Conservation (phyloP, 2,797 vertebrate genomes). For the Siniperca scherzeri region DNA sequence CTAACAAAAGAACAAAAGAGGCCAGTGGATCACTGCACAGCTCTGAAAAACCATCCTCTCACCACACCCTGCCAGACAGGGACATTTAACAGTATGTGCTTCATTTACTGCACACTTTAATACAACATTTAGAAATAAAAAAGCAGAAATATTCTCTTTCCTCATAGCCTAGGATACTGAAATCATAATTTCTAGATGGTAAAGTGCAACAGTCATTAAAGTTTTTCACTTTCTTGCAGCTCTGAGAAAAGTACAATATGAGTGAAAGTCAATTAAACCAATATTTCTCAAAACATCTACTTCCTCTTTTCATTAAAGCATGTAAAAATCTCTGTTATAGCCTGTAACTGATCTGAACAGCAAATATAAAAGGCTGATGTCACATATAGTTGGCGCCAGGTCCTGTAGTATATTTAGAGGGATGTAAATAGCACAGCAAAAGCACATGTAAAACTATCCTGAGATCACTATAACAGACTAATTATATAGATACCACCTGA, state of each 20-base stretch:
- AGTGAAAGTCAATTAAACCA: background rate
- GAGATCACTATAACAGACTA: slow-evolving; percentile 57
- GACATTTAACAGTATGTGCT: slow-evolving; percentile 59
- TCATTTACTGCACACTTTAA: slow-evolving; percentile 4
- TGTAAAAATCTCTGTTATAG: slow-evolving; percentile 15
- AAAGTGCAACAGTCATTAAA: background rate
- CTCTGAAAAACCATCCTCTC: slow-evolving; percentile 61
- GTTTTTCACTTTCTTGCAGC: background rate
- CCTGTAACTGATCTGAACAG: slow-evolving; percentile 48
- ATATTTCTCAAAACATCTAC: slow-evolving; percentile 4
- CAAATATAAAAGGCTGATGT: slow-evolving; percentile 55
- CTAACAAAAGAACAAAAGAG: slow-evolving; percentile 72
- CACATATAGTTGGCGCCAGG: slow-evolving; percentile 45
- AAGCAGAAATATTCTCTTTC: background rate
- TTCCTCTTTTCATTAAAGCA: background rate
- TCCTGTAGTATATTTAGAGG: slow-evolving; percentile 78
- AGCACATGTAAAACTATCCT: slow-evolving; percentile 75
- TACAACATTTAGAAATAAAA: background rate
- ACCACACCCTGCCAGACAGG: slow-evolving; percentile 77
- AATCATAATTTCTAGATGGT: background rate
- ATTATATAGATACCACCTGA: slow-evolving; percentile 53
- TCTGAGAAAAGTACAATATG: background rate
- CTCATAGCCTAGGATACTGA: background rate
- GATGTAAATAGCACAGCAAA: slow-evolving; percentile 79
- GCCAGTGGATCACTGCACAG: slow-evolving; percentile 36